Evolutionary conservation across 2,888 invertebrate genomes (phyloP), one percentile per base, ranked within the genome.

Genomic region (Bedellia somnulentella): DNA sequence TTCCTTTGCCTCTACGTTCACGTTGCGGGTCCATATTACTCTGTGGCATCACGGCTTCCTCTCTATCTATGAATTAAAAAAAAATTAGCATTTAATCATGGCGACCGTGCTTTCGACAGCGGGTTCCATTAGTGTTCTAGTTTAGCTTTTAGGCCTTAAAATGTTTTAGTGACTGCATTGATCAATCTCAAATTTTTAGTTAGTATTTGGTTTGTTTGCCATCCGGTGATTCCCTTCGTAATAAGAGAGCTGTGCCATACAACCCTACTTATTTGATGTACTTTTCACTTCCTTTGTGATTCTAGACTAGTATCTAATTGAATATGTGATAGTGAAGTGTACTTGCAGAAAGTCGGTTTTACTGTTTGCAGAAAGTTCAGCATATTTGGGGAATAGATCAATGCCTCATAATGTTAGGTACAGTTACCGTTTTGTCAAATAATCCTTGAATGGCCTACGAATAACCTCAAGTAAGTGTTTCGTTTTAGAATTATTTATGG

Each of bases 261-360:
- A 30, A 24, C 27, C 18, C 22, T 21, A 13, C 22, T 34, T 24
- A 22, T 29, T 15, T 14, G 24, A 15, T 24, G 26, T 6, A 15
- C 4, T 29, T 4, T 16, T 55, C 57, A 52, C 63, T 70, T 73
- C 64, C 73, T 75, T 75, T 75, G 73, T 73, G 71, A 64, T 64
- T 58, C 57, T n/a, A n/a, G n/a, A n/a, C n/a, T n/a, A 57, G 51
- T 45, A 64, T 44, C 16, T 45, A 49, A 48, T 50, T 50, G 40
- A 36, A 29, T 37, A 39, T 46, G 45, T 48, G 41, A 35, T 37
- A 30, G 40, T 39, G 35, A 41, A 40, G 35, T 40, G n/a, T n/a
- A n/a, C n/a, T n/a, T n/a, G n/a, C n/a, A n/a, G n/a, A n/a, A n/a
- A n/a, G n/a, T n/a, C n/a, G n/a, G n/a, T n/a, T n/a, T n/a, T n/a